Evolutionary conservation across 2,888 invertebrate genomes (phyloP).

Genomic region (Trichopria drosophilae): DNA sequence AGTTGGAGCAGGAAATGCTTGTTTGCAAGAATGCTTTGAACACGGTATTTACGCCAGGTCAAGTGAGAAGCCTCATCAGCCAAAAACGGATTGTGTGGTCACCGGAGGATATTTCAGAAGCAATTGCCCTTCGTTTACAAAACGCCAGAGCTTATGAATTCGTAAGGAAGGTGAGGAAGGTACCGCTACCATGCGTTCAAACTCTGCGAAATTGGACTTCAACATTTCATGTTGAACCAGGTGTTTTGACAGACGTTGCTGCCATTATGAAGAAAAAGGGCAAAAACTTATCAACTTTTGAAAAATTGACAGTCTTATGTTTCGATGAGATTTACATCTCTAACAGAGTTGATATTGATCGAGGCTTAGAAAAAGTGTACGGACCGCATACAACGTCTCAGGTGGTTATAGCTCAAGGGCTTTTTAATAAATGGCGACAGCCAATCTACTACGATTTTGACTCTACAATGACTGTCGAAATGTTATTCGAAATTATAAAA

Average conservation of each 20-base stretch:
- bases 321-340: conserved; percentile 26
- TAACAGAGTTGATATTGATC: conserved; percentile 13
- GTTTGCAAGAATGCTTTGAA: too few species aligned
- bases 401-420: conserved; percentile 16
- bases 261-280: conserved; percentile 9
- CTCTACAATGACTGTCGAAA: conserved; percentile 20
- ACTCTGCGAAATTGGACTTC: conserved; percentile 14
- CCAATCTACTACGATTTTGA: conserved; percentile 30
- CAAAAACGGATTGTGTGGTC: conserved; percentile 1
- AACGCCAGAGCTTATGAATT: conserved; percentile 1
- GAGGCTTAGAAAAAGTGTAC: conserved; percentile 14
- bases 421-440: conserved; percentile 26
- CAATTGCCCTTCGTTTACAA: neutral
- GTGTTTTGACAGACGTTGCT: conserved; percentile 8
- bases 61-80: neutral
- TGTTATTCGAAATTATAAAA: conserved; percentile 17
- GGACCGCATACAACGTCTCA: conserved; percentile 20
- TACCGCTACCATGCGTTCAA: conserved; percentile 10
- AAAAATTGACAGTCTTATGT: conserved; percentile 11
- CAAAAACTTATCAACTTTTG: conserved; percentile 4
- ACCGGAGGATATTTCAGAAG: conserved; percentile 1
- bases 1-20: too few species aligned
- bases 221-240: conserved; percentile 5
- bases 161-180: neutral
- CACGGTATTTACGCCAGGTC: conserved; percentile 5